These are phyloP conservation scores for Rhopilema esculentum DNA, from an alignment of 30 jellyfish, hydroid and myxozoan species.

Conservation along the genomic window DNA sequence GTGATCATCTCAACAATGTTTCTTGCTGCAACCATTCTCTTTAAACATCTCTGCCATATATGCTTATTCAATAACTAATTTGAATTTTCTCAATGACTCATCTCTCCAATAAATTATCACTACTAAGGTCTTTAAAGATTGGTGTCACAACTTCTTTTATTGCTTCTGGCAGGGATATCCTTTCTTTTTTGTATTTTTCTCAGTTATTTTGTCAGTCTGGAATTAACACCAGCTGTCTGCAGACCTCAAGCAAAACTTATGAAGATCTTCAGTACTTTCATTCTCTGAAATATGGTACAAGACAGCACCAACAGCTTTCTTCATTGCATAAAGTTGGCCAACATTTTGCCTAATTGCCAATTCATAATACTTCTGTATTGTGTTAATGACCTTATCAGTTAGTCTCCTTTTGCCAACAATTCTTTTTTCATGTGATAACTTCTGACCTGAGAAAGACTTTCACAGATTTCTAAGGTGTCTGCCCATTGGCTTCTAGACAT, in stretches of 20 bases:
- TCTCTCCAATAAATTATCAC: constrained; percentile 36
- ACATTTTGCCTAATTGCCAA: constrained; percentile 74
- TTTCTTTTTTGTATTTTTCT: constrained; percentile 48
- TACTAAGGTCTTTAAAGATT: constrained; percentile 52
- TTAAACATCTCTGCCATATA: constrained; percentile 66
- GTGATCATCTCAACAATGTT: constrained; percentile 10
- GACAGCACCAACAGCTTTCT: no score
- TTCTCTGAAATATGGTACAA: constrained; percentile 49
- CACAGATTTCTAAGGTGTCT: constrained; percentile 36
- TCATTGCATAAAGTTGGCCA: constrained; percentile 50
- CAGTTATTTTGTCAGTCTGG: constrained; percentile 64
- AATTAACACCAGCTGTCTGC: constrained; percentile 68
- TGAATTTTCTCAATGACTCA: constrained; percentile 55
- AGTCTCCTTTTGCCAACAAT: constrained; percentile 74
- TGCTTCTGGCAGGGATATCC: constrained; percentile 38
- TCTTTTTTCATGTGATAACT: constrained; percentile 48
- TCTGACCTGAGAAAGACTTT: constrained; percentile 4
- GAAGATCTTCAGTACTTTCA: constrained; percentile 40
- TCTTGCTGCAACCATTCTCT: constrained; percentile 2
- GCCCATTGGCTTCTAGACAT: constrained; percentile 77
- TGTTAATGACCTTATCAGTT: constrained; percentile 46
- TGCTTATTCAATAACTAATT: constrained; percentile 52
- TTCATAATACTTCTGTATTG: constrained; percentile 54
- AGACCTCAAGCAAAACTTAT: constrained; percentile 47
- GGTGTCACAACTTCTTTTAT: constrained; percentile 57